Evolutionary conservation across 2,888 invertebrate species (phyloP).

Genomic region (Tyria jacobaeae): DNA sequence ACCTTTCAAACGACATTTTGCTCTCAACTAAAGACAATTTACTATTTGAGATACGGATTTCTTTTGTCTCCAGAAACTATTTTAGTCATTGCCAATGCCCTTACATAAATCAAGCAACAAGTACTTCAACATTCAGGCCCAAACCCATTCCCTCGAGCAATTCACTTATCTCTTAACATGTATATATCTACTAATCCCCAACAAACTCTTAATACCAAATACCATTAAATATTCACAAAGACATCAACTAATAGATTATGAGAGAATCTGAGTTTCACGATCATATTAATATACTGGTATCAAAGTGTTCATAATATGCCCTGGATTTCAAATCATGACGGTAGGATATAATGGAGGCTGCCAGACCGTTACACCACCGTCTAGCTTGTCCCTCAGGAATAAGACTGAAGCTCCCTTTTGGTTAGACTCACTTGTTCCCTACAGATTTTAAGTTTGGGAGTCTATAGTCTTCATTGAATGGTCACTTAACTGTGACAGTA

Average conservation of each 20-base stretch:
- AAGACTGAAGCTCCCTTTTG: conserved; percentile 4
- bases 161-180: conserved; percentile 19
- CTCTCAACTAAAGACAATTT: background rate
- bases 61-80: background rate
- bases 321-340: conserved; percentile 24
- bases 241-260: conserved; percentile 49
- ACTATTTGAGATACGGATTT: background rate
- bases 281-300: conserved; percentile 35
- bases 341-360: conserved; percentile 30
- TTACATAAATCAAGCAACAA: conserved; percentile 7
- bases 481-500: conserved; percentile 4
- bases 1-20: background rate
- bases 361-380: conserved; percentile 27
- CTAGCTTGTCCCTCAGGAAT: conserved; percentile 12
- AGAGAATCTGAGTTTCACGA: conserved; percentile 38
- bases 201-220: conserved; percentile 39
- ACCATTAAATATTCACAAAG: conserved; percentile 46
- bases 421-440: conserved; percentile 10
- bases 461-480: conserved; percentile 4
- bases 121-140: conserved; percentile 1
- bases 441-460: conserved; percentile 13
- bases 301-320: conserved; percentile 39
- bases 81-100: background rate
- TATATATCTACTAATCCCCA: conserved; percentile 13
- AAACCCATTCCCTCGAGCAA: conserved; percentile 10